Evolutionary conservation across 2,113 vertebrate species (phyloP).

Genomic region (Platycercus adscitus): DNA sequence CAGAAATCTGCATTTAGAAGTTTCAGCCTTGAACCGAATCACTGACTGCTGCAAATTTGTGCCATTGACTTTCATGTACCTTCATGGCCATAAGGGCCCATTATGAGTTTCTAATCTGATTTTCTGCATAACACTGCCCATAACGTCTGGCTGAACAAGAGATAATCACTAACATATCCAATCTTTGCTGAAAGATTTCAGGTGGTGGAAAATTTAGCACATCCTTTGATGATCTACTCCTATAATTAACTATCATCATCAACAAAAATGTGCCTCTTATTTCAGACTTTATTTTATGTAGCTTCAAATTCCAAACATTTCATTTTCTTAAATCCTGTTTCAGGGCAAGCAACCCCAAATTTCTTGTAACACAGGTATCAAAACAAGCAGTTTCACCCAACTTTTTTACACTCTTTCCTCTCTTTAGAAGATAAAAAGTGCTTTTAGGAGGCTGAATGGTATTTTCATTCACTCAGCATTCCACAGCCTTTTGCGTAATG

Average conservation of each 20-base stretch:
- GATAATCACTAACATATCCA: slow-evolving; percentile 10
- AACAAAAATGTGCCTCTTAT: neutral
- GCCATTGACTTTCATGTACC: slow-evolving; percentile 12
- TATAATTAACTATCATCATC: neutral
- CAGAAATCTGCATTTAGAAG: slow-evolving; percentile 29
- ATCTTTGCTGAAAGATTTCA: neutral
- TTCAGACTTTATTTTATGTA: neutral
- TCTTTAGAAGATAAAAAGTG: neutral
- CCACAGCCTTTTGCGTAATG: neutral
- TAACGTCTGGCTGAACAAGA: neutral
- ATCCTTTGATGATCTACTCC: neutral
- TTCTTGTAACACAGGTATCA: neutral
- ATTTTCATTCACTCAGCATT: neutral
- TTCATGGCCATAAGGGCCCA: neutral
- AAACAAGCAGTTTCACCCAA: neutral
- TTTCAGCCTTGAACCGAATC: neutral
- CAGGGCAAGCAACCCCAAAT: rapidly evolving
- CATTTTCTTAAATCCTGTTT: neutral
- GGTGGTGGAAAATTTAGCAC: neutral
- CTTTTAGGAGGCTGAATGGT: neutral
- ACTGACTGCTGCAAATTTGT: slow-evolving; percentile 25
- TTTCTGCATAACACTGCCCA: neutral
- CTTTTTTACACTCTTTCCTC: neutral
- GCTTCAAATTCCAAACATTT: neutral
- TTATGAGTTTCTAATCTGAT: slow-evolving; percentile 36